phyloP scores from a whole-genome alignment of 2,113 vertebrate species.

The Campylomormyrus tamandua region DNA sequence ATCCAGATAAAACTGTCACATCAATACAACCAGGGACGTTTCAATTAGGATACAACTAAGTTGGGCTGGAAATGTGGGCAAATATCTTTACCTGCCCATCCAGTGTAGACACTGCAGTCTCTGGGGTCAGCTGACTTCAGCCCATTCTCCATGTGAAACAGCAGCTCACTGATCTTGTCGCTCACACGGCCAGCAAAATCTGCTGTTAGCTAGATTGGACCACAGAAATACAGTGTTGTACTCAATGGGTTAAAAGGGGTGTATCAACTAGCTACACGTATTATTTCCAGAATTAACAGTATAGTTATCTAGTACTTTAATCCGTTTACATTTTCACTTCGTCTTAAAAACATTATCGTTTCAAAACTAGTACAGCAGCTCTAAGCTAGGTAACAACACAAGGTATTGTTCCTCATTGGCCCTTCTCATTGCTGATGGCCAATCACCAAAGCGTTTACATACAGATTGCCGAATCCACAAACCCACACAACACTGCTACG shows the following conservation, averaged over 20 bases:
- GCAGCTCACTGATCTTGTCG: slow-evolving; percentile 74
- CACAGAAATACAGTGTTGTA: neutral
- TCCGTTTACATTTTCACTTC: neutral
- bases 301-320: neutral
- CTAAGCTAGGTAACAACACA: neutral
- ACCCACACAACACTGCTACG: slow-evolving; percentile 3
- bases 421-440: neutral
- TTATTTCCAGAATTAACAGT: neutral
- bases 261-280: neutral
- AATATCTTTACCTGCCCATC: slow-evolving; percentile 76
- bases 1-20: neutral
- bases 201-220: slow-evolving; percentile 65
- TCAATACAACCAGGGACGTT: neutral
- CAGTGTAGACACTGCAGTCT: slow-evolving; percentile 81
- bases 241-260: neutral
- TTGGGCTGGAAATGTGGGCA: neutral
- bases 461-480: slow-evolving; percentile 59
- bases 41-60: neutral
- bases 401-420: neutral
- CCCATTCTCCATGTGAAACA: slow-evolving; percentile 82
- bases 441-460: neutral
- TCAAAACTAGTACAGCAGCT: neutral
- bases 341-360: neutral
- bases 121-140: slow-evolving; percentile 76
- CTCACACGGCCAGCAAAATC: slow-evolving; percentile 75